phyloP scores from a whole-genome alignment of 2,888 invertebrate species.

The Bibio marci region DNA sequence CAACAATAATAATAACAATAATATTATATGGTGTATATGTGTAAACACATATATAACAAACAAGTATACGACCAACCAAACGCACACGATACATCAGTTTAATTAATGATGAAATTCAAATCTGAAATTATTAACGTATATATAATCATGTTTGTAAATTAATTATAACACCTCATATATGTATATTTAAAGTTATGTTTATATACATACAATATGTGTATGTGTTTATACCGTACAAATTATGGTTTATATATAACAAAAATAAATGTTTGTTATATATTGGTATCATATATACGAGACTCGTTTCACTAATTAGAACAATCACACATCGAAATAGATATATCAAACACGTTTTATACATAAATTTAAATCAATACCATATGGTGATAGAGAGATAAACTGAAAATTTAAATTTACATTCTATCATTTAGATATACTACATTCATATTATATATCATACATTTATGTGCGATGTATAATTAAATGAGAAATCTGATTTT shows the following conservation, averaged over 20 bases:
- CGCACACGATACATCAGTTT: background rate
- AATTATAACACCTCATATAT: conserved; percentile 1
- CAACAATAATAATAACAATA: too few relatives aligned
- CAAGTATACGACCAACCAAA: too few relatives aligned
- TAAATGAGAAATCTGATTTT: too few relatives aligned
- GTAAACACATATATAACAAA: too few relatives aligned
- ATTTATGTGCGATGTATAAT: too few relatives aligned
- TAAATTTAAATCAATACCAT: conserved; percentile 4
- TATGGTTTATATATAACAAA: too few relatives aligned
- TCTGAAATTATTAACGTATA: conserved; percentile 1
- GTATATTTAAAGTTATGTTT: background rate
- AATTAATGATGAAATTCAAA: conserved; percentile 4
- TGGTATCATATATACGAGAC: background rate
- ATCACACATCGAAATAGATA: background rate
- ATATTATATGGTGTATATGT: too few relatives aligned
- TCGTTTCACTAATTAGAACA: conserved; percentile 3
- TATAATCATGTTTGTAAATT: conserved; percentile 2
- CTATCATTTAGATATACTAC: too few relatives aligned
- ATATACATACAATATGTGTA: background rate
- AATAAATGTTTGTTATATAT: too few relatives aligned
- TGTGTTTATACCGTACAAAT: background rate
- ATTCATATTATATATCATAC: too few relatives aligned
- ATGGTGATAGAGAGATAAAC: conserved; percentile 3
- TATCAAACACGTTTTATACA: background rate
- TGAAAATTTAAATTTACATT: too few relatives aligned